Evolutionary conservation across 2,888 invertebrate genomes (phyloP), one percentile per base, ranked within the genome.

Genomic region (Lithophane semibrunnea): DNA sequence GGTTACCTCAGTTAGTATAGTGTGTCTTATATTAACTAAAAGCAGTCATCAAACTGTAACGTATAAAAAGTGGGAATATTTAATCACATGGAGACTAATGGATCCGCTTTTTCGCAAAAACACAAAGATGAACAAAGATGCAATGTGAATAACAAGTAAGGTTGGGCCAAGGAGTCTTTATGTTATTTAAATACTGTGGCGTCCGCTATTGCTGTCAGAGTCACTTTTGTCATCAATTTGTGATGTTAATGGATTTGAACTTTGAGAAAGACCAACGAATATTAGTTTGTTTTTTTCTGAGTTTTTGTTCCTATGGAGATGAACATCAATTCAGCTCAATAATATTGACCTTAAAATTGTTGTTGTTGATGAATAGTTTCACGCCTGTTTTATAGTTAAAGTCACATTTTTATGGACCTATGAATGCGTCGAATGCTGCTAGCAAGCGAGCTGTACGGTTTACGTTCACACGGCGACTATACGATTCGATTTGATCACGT

Each of bases 291-390:
- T 13, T 64, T 64, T 64, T 42, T 56, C 24, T 3, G 42, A 56
- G 16, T 56, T 18, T 29, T 56, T 54, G 54, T 8, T 64, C 42
- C n/a, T 56, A 18, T 56, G 10, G 10, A 44, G 77, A 60, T 77
- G 1, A 13, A 29, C 29, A 52, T 29, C 10, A 77, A 78, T 69
- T 68, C 8, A 13, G 16, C n/a, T 44, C 9, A 61, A 44, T 47
- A 52, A 44, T 44, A 18, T 13, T 9, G 42, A 21, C 37, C 21
- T 60, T 5, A 7, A 5, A 4, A 21, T 49, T 29, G 44, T 13
- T 63, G 24, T 58, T 67, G 37, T 47, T 29, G 52, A 67, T n/a
- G 9, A n/a, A 3, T 47, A 44, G 54, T 4, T 56, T 29, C 8
- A 56, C 29, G 24, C 18, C 1, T 24, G 21, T 69, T 21, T 42